Conservation (phyloP, 2,888 invertebrate species). For the Sinelater perroti region DNA sequence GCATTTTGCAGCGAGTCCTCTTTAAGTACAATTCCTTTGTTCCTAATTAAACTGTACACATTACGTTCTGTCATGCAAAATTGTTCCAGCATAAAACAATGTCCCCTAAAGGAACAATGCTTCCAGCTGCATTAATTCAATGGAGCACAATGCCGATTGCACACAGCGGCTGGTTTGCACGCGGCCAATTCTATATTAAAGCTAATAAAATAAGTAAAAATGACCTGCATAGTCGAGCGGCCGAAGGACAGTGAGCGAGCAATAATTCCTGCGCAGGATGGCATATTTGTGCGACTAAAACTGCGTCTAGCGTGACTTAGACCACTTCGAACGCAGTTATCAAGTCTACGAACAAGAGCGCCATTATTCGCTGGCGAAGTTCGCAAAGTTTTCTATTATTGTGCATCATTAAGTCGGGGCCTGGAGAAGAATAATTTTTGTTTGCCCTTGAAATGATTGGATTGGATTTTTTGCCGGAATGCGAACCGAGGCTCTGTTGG, state of each 20-base stretch:
- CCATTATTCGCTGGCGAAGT: constrained; percentile 11
- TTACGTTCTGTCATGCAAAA: no score
- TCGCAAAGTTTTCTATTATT: constrained; percentile 17
- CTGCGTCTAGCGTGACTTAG: constrained; percentile 14
- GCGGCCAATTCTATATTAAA: no score
- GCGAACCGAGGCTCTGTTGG: no score
- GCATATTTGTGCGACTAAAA: constrained; percentile 8
- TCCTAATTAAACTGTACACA: background rate
- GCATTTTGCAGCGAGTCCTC: background rate
- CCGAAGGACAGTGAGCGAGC: no score
- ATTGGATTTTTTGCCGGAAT: constrained; percentile 10
- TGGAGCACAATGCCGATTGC: no score
- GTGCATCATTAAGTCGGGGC: constrained; percentile 3
- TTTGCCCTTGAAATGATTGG: constrained; percentile 1
- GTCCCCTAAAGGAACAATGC: no score
- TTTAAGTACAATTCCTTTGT: background rate
- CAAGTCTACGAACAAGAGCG: constrained; percentile 9
- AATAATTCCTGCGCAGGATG: constrained; percentile 6
- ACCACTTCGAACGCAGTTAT: constrained; percentile 11
- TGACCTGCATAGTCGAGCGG: no score
- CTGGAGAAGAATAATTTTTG: constrained; percentile 14
- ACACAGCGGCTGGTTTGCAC: no score
- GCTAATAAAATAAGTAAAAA: no score
- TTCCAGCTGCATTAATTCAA: no score
- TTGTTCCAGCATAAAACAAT: no score